Base-by-base conservation (phyloP, 2,113 vertebrate genomes). In the Rhinogobius similis region DNA sequence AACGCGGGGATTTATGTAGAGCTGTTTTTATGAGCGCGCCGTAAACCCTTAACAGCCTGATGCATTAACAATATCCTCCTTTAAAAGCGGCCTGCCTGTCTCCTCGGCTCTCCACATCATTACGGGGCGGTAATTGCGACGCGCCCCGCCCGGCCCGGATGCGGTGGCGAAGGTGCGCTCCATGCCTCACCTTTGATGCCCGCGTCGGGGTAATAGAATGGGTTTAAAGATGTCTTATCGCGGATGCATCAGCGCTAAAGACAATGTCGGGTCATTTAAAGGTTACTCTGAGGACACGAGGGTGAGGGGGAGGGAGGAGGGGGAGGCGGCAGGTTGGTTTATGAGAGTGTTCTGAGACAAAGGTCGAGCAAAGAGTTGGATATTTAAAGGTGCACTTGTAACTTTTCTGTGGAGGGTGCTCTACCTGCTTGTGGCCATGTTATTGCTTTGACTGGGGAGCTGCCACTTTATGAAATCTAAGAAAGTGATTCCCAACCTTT, bases 11-110 rank as follows among this genome's bases (percentile, higher is more conserved):
- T 90, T 90, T 88, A 86, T 86, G 63, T 69, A 48, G 21, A 68
- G 32, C 16, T 72, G 39, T 83, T 84, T 86, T 87, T 85, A 82
- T 77, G 61, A 76, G 62, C 70, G 32, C 46, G 63, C 58, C 85
- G 76, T 87, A 90, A 92, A 90, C 80, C 79, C 82, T 89, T 81
- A 87, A 83, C 72, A 68, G 71, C 77, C 77, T 83, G 81, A 89
- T 88, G 72, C 66, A 74, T 86, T 87, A 77, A 77, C 69, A 86
- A 81, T 72, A 69, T 79, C 80, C 73, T 75, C 74, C 71, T 79
- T 68, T 67, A 73, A 81, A 83, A 86, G 62, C 39, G 70, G 48
- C n/a, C 39, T 56, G 68, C 21, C 66, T n/a, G n/a, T n/a, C n/a
- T n/a, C n/a, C n/a, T n/a, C n/a, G n/a, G n/a, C 62, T 12, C 39